Base-by-base conservation (phyloP, 2,113 vertebrate species). In the Argyrosomus japonicus region DNA sequence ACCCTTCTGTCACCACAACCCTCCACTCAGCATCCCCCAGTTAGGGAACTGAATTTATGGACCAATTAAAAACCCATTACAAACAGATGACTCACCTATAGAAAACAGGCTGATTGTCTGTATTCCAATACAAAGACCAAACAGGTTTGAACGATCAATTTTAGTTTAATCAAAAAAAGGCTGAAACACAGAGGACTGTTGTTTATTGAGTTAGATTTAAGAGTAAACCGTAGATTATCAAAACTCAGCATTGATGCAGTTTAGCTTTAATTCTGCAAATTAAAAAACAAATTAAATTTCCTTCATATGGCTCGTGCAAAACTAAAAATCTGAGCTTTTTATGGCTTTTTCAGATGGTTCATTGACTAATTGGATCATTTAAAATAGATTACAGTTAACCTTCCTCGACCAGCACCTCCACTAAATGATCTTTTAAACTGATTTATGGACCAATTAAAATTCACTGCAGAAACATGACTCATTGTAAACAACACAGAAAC, bases 11-110 rank as follows among this genome's bases (percentile, higher is more conserved):
- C 50, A 60, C 17, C 29, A 47, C 21, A 48, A 21, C 50, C 36
- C 36, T 32, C 23, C 29, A 25, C 63, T 54, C 61, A 11, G 11
- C 21, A 0, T 27, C 47, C 45, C 23, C 48, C 67, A 47, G 64
- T 47, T 77, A 70, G 57, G 57, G 36, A 62, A 32, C 19, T 7
- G 11, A 68, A 87, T 81, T 78, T 82, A 90, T 82, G 56, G 77
- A 85, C 6, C 63, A 73, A 78, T 87, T 88, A 85, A 85, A 88
- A 77, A 6, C 13, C 15, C 77, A 85, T 86, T 75, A 61, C 18
- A 58, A 75, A 77, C 51, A 48, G 40, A 87, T 48, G 68, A 64
- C 36, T 88, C 71, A 1, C 17, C 47, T 43, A 12, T 51, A 77
- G 63, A 81, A 56, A 51, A 58, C 47, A 19, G 25, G 54, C 53